phyloP scores from a whole-genome alignment of 1,140 invertebrate species.

The Drosophila neocordata region DNA sequence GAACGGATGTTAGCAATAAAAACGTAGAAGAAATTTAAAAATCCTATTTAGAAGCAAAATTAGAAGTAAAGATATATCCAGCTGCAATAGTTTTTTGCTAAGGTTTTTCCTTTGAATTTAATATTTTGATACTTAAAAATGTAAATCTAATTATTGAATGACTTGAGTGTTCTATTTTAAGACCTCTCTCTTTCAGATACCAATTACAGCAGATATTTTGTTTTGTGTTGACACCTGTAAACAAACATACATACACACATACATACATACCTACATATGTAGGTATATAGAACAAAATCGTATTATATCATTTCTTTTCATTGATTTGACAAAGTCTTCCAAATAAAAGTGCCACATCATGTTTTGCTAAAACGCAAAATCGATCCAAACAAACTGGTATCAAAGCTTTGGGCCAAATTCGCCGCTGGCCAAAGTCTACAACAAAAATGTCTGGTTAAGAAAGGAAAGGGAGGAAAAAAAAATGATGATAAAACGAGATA shows the following conservation, averaged over 20 bases:
- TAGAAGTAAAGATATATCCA: too few species aligned
- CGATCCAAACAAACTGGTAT: slow-evolving; percentile 33
- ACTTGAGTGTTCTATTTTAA: too few species aligned
- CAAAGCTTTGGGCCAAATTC: slow-evolving; percentile 33
- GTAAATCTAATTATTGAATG: too few species aligned
- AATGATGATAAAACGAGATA: slow-evolving; percentile 17
- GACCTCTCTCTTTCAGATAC: neutral
- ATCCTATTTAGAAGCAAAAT: too few species aligned
- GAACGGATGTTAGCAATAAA: too few species aligned
- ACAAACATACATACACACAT: too few species aligned
- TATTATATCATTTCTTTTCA: slow-evolving; percentile 21
- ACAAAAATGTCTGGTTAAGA: slow-evolving; percentile 14
- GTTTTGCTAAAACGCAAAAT: slow-evolving; percentile 40
- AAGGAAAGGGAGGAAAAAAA: slow-evolving; percentile 15
- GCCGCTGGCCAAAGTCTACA: slow-evolving; percentile 34
- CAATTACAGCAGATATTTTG: neutral
- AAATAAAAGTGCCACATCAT: slow-evolving; percentile 40
- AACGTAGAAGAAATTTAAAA: too few species aligned
- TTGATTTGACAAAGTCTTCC: slow-evolving; percentile 17
- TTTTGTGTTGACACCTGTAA: neutral
- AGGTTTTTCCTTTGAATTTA: too few species aligned
- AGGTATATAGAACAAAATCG: slow-evolving; percentile 13
- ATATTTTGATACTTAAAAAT: too few species aligned
- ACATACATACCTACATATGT: neutral
- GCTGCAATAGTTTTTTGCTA: too few species aligned